Evolutionary conservation across 2,113 vertebrate genomes (phyloP).

Genomic region (Tychaedon coryphoeus): DNA sequence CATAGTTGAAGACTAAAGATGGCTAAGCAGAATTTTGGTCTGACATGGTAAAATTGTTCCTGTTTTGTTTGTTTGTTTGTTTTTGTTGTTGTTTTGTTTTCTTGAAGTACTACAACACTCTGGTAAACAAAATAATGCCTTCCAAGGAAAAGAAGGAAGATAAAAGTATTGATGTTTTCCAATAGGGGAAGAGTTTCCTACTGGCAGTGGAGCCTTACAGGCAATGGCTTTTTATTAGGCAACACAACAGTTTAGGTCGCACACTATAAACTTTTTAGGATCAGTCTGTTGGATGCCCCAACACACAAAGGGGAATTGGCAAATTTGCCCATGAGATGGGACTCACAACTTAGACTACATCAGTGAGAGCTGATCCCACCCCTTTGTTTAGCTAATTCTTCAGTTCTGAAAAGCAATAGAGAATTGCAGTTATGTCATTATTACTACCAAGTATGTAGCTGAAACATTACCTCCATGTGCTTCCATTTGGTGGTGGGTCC

Average conservation of each 20-base stretch:
- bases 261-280: neutral
- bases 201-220: neutral
- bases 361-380: neutral
- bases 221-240: neutral
- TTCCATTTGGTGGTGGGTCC: neutral
- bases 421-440: neutral
- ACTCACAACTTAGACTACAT: neutral
- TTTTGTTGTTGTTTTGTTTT: neutral
- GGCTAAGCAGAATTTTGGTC: neutral
- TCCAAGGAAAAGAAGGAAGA: neutral
- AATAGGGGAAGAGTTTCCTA: neutral
- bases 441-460: neutral
- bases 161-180: neutral
- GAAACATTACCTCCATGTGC: neutral
- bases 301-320: neutral
- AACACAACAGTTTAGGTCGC: neutral
- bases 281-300: neutral
- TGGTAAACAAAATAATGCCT: neutral
- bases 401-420: neutral
- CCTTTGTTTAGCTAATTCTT: neutral
- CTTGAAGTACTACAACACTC: neutral
- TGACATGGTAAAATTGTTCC: neutral
- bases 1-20: neutral
- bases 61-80: too few relatives aligned
- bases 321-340: neutral